phyloP scores from a whole-genome alignment of 2,113 vertebrate species.

The cat (Felis catus) region F.catus_Fca126_mat1.0 CM031419.1:162367001-162367500 shows the following conservation, averaged over 20 bases:
- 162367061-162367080: slow-evolving; percentile 32
- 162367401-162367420: slow-evolving; percentile 90
- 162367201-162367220: slow-evolving; percentile 70
- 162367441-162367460: slow-evolving; percentile 87
- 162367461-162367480: slow-evolving; percentile 93
- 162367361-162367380: slow-evolving; percentile 78
- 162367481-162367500: slow-evolving; percentile 98
- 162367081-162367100: slow-evolving; percentile 62
- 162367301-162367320: slow-evolving; percentile 48
- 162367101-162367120: slow-evolving; percentile 70
- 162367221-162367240: slow-evolving; percentile 60
- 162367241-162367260: slow-evolving; percentile 58
- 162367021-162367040: slow-evolving; percentile 48
- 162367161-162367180: slow-evolving; percentile 60
- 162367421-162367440: slow-evolving; percentile 88
- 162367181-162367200: slow-evolving; percentile 61
- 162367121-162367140: slow-evolving; percentile 73
- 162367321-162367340: slow-evolving; percentile 72
- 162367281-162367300: slow-evolving; percentile 25
- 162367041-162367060: slow-evolving; percentile 73
- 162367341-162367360: slow-evolving; percentile 77
- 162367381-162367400: slow-evolving; percentile 80
- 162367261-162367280: slow-evolving; percentile 62
- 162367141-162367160: slow-evolving; percentile 55
- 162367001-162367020: slow-evolving; percentile 71